Base-by-base conservation (phyloP, 2,113 vertebrate genomes). In the Ailuropoda melanoleuca region DNA sequence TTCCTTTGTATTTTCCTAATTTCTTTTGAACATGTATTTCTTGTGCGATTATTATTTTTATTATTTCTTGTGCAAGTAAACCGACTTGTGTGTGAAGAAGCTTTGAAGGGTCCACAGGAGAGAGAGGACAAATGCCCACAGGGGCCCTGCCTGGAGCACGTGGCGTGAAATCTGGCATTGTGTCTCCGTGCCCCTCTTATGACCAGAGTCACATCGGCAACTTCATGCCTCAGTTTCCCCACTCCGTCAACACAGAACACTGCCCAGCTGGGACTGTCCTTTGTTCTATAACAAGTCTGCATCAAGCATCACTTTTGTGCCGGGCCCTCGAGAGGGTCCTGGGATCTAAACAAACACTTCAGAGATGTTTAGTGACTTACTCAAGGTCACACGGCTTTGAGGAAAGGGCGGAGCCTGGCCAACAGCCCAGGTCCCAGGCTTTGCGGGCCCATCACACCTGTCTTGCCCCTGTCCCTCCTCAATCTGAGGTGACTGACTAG, bases 41-140 rank as follows among this genome's bases (percentile, higher is more conserved):
- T 37, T 18, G 29, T 10, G 26, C 4, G 1, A 37, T 12, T 50
- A 11, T 46, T 17, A 46, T 43, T 43, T 43, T 43, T 43, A 43
- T 43, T 43, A 43, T 43, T 6, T 43, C 43, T 43, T 43, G 43
- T 21, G 53, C 18, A 56, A 46, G 77, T 5, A 10, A 46, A 12
- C 0, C 6, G n/a, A 24, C 2, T 55, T 75, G 62, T 15, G 1
- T 1, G 18, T 1, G 12, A 2, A 23, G 37, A 26, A 50, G 68
- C 48, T 48, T 43, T 43, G 34, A 4, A 39, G 78, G 24, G n/a
- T 9, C 4, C 21, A 17, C 18, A 21, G 26, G 66, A n/a, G 48
- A 39, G 1, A 9, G 14, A 31, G 70, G 21, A 34, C 56, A 3
- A 8, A 1, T 4, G 24, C 24, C 12, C 13, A 0, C 0, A 0